phyloP scores from a whole-genome alignment of 2,113 vertebrate genomes.

The Odocoileus hemionus region DNA sequence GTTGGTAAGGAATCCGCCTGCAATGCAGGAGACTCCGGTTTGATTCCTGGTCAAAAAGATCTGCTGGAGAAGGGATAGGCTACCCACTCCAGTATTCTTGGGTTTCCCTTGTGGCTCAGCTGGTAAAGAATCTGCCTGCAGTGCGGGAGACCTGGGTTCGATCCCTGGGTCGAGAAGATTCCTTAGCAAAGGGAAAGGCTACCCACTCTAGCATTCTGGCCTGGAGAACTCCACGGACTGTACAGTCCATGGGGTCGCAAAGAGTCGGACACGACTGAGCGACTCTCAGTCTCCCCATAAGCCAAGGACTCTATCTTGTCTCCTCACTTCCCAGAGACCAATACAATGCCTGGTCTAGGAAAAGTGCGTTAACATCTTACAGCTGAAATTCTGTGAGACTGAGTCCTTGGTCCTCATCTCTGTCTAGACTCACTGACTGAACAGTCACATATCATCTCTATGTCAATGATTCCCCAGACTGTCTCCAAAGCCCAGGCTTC shows the following conservation, averaged over 20 bases:
- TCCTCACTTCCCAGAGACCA: not conserved
- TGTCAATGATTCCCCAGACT: not conserved
- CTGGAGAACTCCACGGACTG: not conserved
- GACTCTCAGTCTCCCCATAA: not conserved
- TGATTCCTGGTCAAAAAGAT: not conserved
- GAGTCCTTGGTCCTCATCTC: not conserved
- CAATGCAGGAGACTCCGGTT: not conserved
- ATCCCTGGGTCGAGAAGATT: not conserved
- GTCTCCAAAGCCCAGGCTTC: not conserved
- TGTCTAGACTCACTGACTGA: not conserved
- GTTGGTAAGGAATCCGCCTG: not conserved
- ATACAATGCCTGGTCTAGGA: not conserved
- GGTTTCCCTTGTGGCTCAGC: not conserved
- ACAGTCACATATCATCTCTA: not conserved
- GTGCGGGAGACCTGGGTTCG: not conserved
- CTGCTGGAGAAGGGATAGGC: not conserved
- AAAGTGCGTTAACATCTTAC: not conserved
- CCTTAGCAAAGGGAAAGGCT: not conserved
- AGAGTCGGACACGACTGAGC: not conserved
- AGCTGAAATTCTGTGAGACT: not conserved
- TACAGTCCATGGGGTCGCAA: not conserved
- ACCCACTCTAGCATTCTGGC: not conserved
- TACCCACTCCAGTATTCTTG: not conserved
- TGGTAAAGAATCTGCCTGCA: not conserved
- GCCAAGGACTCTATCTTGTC: not conserved